Percentiles rank a stretch among this genome's conserved stretches.
Conservation (phyloP, 2,113 vertebrate genomes). For the Thunnus maccoyii region DNA sequence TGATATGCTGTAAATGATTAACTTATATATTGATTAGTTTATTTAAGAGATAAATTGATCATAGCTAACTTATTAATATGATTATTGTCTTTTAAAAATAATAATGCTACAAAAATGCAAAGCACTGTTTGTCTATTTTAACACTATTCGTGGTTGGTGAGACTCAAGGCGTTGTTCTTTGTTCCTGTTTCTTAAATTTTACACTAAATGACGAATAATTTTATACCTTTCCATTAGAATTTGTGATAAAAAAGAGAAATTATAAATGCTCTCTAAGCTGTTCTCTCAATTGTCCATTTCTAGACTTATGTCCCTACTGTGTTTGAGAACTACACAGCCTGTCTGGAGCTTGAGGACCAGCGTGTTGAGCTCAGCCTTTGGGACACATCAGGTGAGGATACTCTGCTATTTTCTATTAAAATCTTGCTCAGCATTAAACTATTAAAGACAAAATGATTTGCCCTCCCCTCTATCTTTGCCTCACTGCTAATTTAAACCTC, state of each 20-base stretch:
- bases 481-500: neutral
- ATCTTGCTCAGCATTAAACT: too few species aligned
- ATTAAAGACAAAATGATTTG: too few species aligned
- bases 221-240: neutral
- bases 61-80: neutral
- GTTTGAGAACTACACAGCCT: slow-evolving; percentile 97
- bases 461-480: neutral
- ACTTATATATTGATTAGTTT: neutral
- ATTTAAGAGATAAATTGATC: too few species aligned
- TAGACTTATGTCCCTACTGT: slow-evolving; percentile 97
- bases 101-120: neutral
- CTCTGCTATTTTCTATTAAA: too few species aligned
- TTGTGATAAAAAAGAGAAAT: neutral
- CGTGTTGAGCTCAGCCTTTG: slow-evolving; percentile 96
- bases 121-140: neutral
- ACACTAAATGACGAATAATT: neutral
- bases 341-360: slow-evolving; percentile 93
- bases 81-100: neutral
- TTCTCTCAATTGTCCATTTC: slow-evolving; percentile 27
- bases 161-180: too few species aligned
- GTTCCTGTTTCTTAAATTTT: too few species aligned
- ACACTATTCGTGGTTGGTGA: neutral
- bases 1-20: neutral
- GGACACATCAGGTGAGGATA: slow-evolving; percentile 94
- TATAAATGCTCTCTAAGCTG: neutral